A percentile compares a stretch with the other conserved stretches of the same genome.
phyloP scores from a whole-genome alignment of 2,113 vertebrate species.

The Aegotheles bennettii region DNA sequence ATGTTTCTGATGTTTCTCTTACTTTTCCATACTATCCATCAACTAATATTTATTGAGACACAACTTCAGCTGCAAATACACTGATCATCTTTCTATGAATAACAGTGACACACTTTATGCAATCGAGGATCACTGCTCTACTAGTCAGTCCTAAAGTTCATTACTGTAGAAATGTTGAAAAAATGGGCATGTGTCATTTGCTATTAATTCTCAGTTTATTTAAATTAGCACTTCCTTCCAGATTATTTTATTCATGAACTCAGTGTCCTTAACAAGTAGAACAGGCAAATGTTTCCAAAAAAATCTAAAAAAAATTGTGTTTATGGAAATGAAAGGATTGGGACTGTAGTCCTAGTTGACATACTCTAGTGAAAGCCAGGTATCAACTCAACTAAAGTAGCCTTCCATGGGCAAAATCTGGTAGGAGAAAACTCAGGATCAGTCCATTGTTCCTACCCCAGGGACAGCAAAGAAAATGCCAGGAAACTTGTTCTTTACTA shows the following conservation, averaged over 20 bases:
- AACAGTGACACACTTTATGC: neutral
- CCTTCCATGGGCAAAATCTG: neutral
- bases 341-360: neutral
- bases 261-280: neutral
- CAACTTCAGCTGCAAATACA: neutral
- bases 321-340: neutral
- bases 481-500: constrained; percentile 41
- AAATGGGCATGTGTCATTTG: neutral
- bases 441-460: neutral
- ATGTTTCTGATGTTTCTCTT: neutral
- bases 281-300: rapidly evolving
- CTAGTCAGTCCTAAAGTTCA: neutral
- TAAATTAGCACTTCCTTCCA: neutral
- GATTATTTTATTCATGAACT: neutral
- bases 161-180: neutral
- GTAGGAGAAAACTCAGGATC: neutral
- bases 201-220: neutral
- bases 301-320: neutral
- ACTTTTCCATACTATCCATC: neutral
- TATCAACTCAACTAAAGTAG: neutral
- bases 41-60: neutral
- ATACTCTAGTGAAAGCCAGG: neutral
- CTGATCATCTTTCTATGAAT: neutral
- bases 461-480: neutral
- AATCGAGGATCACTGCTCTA: neutral